phyloP scores from a whole-genome alignment of 2,888 invertebrate species.

The Stramonita haemastoma region DNA sequence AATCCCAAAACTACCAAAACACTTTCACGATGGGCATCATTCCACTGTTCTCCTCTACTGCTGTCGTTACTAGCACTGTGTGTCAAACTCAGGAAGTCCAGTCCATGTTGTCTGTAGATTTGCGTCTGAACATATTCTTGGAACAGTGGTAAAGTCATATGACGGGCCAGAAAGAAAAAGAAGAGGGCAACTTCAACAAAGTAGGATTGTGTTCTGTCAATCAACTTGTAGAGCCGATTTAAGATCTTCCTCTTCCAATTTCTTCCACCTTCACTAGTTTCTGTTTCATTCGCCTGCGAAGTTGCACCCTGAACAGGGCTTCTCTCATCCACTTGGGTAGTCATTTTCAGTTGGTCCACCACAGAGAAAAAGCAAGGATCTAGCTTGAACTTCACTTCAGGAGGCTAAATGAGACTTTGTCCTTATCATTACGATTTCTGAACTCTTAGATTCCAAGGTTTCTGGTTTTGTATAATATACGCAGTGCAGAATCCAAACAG shows the following conservation, averaged over 20 bases:
- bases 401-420: too few species aligned
- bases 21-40: slow-evolving; percentile 67
- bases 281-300: slow-evolving; percentile 10
- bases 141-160: slow-evolving; percentile 71
- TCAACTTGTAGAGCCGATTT: slow-evolving; percentile 42
- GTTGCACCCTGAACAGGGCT: neutral
- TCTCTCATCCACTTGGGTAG: slow-evolving; percentile 24
- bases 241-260: slow-evolving; percentile 37
- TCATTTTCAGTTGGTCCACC: slow-evolving; percentile 14
- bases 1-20: slow-evolving; percentile 67
- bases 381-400: too few species aligned
- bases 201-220: slow-evolving; percentile 53
- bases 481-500: neutral
- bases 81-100: slow-evolving; percentile 49
- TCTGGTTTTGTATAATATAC: too few species aligned
- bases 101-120: slow-evolving; percentile 50
- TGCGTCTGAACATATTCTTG: slow-evolving; percentile 70
- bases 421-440: too few species aligned
- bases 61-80: slow-evolving; percentile 37
- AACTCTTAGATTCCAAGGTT: too few species aligned
- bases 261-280: neutral
- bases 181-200: slow-evolving; percentile 70
- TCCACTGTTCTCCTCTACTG: slow-evolving; percentile 51
- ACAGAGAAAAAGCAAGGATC: neutral
- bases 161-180: slow-evolving; percentile 67